Evolutionary conservation across 2,797 vertebrate genomes (phyloP).

Genomic region (Prunella strophiata): DNA sequence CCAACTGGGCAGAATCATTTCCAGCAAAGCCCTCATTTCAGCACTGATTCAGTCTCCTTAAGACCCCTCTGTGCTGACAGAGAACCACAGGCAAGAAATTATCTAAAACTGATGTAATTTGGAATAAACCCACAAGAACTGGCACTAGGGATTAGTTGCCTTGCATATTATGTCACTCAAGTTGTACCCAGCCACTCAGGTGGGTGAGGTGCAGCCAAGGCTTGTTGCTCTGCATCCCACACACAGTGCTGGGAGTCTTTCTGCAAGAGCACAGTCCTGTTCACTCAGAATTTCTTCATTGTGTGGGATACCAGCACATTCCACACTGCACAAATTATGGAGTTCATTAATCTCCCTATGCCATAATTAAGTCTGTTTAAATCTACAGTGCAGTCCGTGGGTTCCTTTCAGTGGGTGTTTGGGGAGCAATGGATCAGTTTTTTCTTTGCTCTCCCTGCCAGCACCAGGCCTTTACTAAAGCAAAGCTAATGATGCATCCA

Average conservation of each 20-base stretch:
- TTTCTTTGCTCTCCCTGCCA: not conserved
- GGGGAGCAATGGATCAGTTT: not conserved
- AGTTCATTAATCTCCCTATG: conserved; percentile 19
- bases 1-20: not conserved
- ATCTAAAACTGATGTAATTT: not conserved
- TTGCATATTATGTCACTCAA: not conserved
- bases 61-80: not conserved
- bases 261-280: not conserved
- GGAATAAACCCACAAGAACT: not conserved
- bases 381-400: not conserved
- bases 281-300: not conserved
- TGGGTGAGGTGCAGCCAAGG: not conserved
- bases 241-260: not conserved
- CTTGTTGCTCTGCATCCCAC: not conserved
- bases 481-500: not conserved
- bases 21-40: not conserved
- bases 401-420: not conserved
- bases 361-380: conserved; percentile 14
- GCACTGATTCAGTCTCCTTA: not conserved
- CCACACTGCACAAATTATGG: not conserved
- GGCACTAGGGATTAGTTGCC: not conserved
- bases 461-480: not conserved
- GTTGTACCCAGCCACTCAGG: not conserved
- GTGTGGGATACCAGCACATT: not conserved
- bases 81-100: conserved; percentile 6